Evolutionary conservation across 2,797 vertebrate species (phyloP).

Genomic region (Anniella stebbinsi): DNA sequence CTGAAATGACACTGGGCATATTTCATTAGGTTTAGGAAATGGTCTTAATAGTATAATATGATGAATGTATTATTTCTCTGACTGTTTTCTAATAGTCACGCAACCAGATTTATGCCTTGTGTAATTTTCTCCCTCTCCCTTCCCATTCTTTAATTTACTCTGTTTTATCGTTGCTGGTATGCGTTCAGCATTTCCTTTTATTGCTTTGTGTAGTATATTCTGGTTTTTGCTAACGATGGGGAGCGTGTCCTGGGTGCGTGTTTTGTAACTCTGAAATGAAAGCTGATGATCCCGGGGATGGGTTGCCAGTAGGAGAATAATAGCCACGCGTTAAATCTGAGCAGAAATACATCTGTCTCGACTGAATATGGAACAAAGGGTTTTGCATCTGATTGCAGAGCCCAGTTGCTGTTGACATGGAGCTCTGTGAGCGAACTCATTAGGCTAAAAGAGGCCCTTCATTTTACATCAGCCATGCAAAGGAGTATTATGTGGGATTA

Average conservation of each 20-base stretch:
- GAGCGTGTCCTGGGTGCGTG: neutral
- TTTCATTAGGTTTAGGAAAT: constrained; percentile 79
- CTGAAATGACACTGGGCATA: constrained; percentile 75
- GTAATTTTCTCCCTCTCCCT: constrained; percentile 46
- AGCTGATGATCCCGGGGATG: constrained; percentile 47
- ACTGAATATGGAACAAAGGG: constrained; percentile 21
- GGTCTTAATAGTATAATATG: constrained; percentile 79
- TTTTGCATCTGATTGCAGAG: constrained; percentile 63
- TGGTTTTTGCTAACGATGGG: neutral
- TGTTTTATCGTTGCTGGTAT: constrained; percentile 25
- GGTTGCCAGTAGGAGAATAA: too few species aligned
- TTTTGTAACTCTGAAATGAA: constrained; percentile 9
- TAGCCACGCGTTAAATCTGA: neutral
- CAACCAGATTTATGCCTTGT: constrained; percentile 69
- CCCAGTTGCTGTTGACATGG: constrained; percentile 46
- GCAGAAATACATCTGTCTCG: neutral
- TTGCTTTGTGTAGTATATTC: neutral
- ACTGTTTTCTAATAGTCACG: constrained; percentile 69
- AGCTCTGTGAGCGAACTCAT: constrained; percentile 29
- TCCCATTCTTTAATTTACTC: constrained; percentile 59
- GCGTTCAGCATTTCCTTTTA: neutral
- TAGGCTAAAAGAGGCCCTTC: constrained; percentile 21
- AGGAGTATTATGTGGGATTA: neutral
- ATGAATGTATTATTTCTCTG: constrained; percentile 77
- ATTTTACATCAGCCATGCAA: constrained; percentile 29